phyloP scores from a whole-genome alignment of 2,888 invertebrate genomes.

The Tetranychus piercei region DNA sequence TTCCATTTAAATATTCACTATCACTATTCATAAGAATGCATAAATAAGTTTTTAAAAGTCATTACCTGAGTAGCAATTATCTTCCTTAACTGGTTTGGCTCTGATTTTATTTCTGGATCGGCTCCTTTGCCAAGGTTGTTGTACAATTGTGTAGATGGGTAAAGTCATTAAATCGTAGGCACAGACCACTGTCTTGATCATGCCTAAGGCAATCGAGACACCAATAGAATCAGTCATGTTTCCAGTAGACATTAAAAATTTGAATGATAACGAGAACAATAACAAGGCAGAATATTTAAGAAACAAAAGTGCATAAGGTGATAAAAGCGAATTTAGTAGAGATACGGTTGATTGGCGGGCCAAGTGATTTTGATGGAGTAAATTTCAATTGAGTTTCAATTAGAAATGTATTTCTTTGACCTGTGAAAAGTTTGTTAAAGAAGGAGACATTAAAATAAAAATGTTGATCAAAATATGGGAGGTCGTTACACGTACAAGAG shows the following conservation, averaged over 20 bases:
- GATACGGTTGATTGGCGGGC: too few relatives aligned
- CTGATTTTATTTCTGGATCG: constrained; percentile 9
- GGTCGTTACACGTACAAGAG: too few relatives aligned
- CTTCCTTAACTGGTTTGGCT: constrained; percentile 11
- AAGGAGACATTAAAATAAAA: too few relatives aligned
- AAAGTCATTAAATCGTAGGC: constrained; percentile 76
- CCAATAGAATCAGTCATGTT: not conserved
- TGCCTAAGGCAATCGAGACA: constrained; percentile 13
- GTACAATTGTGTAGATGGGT: constrained; percentile 67
- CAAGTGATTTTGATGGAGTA: too few relatives aligned
- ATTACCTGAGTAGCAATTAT: constrained; percentile 22
- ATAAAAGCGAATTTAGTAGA: too few relatives aligned
- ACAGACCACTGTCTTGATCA: constrained; percentile 37
- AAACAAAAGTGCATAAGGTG: too few relatives aligned
- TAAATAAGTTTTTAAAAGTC: not conserved
- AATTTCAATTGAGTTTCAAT: too few relatives aligned
- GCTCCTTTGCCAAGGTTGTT: constrained; percentile 55
- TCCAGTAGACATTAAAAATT: not conserved
- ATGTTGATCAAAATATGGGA: too few relatives aligned
- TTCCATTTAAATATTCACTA: not conserved
- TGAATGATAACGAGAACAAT: not conserved
- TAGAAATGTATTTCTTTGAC: too few relatives aligned
- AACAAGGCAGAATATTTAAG: too few relatives aligned
- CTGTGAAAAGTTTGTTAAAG: too few relatives aligned
- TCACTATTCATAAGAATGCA: not conserved